phyloP scores from a whole-genome alignment of 1,140 invertebrate genomes.

The Octopus bimaculoides region DNA sequence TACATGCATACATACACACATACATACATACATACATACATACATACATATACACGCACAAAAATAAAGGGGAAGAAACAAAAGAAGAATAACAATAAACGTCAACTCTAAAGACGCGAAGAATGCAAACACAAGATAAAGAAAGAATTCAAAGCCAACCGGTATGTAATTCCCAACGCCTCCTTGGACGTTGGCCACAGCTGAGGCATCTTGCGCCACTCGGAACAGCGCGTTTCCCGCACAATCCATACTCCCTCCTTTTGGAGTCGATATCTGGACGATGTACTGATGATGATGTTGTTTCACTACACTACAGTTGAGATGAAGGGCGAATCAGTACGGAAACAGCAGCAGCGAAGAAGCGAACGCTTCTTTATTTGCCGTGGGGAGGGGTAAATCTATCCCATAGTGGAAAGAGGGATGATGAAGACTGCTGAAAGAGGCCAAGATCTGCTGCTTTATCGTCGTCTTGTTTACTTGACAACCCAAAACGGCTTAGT shows the following conservation, averaged over 20 bases:
- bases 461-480: too few species aligned
- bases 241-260: background rate
- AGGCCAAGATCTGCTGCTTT: too few species aligned
- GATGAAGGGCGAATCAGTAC: too few species aligned
- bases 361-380: too few species aligned
- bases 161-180: constrained; percentile 24
- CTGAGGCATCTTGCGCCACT: constrained; percentile 43
- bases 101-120: background rate
- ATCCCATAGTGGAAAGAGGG: too few species aligned
- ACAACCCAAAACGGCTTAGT: too few species aligned
- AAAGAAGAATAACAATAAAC: background rate
- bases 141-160: constrained; percentile 25
- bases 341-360: too few species aligned
- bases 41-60: background rate
- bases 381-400: too few species aligned
- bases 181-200: constrained; percentile 35
- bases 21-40: background rate
- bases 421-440: too few species aligned
- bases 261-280: background rate
- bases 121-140: background rate
- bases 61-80: background rate
- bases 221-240: constrained; percentile 35
- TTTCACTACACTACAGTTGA: too few species aligned
- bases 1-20: background rate
- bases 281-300: constrained; percentile 1